Evolutionary conservation across 2,797 vertebrate genomes (phyloP).

Genomic region (Gymnopithys bicolor): DNA sequence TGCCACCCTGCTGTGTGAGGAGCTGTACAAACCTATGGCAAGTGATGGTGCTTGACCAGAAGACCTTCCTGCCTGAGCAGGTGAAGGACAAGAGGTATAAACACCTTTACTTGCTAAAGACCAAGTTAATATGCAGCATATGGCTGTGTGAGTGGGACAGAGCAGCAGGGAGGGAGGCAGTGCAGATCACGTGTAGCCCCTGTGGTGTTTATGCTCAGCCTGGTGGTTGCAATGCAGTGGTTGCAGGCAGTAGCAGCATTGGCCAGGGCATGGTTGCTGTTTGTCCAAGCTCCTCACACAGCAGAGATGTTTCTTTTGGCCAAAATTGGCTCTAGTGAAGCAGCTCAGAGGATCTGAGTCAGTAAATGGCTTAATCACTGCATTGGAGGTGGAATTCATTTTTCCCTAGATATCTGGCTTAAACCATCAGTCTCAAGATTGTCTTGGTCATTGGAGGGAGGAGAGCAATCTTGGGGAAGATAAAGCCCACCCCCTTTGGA

Average conservation of each 20-base stretch:
- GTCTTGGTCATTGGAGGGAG: neutral
- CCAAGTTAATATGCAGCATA: accelerated
- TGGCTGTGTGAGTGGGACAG: neutral
- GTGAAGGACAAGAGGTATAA: neutral
- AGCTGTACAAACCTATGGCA: neutral
- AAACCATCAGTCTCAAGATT: neutral
- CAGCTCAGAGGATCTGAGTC: neutral
- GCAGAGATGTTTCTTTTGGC: neutral
- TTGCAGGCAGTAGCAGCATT: neutral
- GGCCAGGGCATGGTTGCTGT: neutral
- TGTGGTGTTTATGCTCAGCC: neutral
- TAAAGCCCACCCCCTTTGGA: neutral
- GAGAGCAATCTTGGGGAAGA: neutral
- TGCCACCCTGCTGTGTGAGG: accelerated
- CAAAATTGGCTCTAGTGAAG: neutral
- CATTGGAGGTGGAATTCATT: neutral
- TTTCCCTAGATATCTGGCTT: neutral
- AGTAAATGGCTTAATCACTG: neutral
- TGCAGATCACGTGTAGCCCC: accelerated
- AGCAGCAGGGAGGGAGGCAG: neutral
- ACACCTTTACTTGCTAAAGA: neutral
- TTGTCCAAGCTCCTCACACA: neutral
- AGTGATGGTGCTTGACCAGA: neutral
- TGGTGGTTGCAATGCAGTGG: neutral
- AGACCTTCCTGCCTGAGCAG: neutral